Conservation (phyloP, 30 jellyfish, hydroid and myxozoan species). For the Chironex yamaguchii region DNA sequence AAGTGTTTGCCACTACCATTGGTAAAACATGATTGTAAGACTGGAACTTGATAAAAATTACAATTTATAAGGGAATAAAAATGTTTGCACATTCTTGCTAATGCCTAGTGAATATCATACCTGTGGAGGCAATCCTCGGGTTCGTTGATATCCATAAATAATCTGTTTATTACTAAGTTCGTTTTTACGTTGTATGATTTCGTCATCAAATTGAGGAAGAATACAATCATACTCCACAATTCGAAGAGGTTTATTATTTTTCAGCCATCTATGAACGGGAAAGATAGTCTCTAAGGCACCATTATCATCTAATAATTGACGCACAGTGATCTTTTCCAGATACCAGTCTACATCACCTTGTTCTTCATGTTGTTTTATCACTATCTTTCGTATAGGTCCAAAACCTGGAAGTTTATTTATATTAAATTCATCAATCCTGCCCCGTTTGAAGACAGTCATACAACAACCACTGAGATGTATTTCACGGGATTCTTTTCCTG, state of each 20-base stretch:
- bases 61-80: no score
- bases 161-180: slow-evolving; percentile 76
- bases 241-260: slow-evolving; percentile 67
- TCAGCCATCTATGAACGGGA: slow-evolving; percentile 97
- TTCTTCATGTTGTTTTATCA: slow-evolving; percentile 86
- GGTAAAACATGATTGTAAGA: no score
- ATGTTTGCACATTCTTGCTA: no score
- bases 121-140: slow-evolving; percentile 75
- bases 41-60: no score
- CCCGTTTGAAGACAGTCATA: slow-evolving; percentile 94
- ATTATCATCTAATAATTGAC: slow-evolving; percentile 76
- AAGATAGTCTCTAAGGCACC: slow-evolving; percentile 65
- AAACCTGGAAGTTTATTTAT: slow-evolving; percentile 79
- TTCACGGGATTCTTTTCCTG: slow-evolving; percentile 69
- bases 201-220: slow-evolving; percentile 81
- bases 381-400: slow-evolving; percentile 65
- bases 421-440: slow-evolving; percentile 86
- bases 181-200: slow-evolving; percentile 68
- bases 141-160: slow-evolving; percentile 67
- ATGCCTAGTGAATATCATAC: slow-evolving; percentile 40
- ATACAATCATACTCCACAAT: slow-evolving; percentile 71
- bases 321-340: slow-evolving; percentile 75
- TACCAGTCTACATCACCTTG: slow-evolving; percentile 97
- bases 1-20: no score
- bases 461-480: slow-evolving; percentile 94